Base-by-base conservation (phyloP, 2,888 invertebrate genomes). In the Matsumyia berberina region DNA sequence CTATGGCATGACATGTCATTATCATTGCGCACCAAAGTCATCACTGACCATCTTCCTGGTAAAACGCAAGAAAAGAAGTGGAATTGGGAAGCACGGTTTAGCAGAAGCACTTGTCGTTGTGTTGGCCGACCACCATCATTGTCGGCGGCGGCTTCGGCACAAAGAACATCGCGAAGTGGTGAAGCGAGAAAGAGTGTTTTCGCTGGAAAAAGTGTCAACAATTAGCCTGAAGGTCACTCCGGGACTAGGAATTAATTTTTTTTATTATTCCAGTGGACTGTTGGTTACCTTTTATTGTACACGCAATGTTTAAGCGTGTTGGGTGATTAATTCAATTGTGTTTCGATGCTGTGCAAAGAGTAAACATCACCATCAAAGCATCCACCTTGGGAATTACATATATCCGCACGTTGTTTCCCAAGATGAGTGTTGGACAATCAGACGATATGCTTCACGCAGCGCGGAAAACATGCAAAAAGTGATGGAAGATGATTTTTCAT, bases 121-220 rank as follows among this genome's bases (percentile, higher is more conserved):
- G 24, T 29, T n/a, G n/a, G 6, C 24, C 29, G 76, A 55, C 64
- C 74, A 76, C 81, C 81, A 24, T 42, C 67, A 37, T 46, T 31
- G 76, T 8, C 70, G 58, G 19, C 70, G 31, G 6, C 8, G 35
- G 24, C 24, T 24, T 24, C 19, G 9, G 4, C 49, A 17, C 51
- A 44, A 62, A 60, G 60, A 31, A 7, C 15, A 35, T n/a, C 29
- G 24, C 24, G 4, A 12, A 19, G 3, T 2, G 11, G 7, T 15
- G 35, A 57, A 42, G 15, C 44, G 37, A 62, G 19, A 60, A 44
- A 31, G 44, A 62, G 39, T 64, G 9, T 8, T 49, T 70, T 82
- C 77, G 64, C 37, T 46, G 24, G 64, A 60, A 82, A 77, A 82
- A 82, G 77, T 77, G 82, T 77, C 82, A 72, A 77, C 77, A 77